A percentile compares a stretch with the other conserved stretches of the same genome.
Evolutionary conservation across 2,797 vertebrate genomes (phyloP).

Genomic region (Leptatherina wallacei): DNA sequence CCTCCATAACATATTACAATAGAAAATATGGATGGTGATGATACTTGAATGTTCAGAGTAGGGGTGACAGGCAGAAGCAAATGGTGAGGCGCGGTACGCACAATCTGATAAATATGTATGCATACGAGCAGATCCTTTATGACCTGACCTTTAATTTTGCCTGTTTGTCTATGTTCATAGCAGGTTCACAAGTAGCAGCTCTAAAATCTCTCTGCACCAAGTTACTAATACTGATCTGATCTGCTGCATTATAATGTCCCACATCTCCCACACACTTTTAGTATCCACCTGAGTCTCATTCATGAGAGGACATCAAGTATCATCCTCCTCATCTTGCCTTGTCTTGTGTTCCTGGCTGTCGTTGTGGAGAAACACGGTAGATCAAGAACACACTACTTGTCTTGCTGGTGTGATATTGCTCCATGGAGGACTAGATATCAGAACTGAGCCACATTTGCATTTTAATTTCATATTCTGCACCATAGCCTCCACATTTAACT

Average conservation of each 20-base stretch:
- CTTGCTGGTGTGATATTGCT: conserved; percentile 61
- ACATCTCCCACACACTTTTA: conserved; percentile 34
- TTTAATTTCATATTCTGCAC: conserved; percentile 74
- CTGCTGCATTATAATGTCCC: conserved; percentile 37
- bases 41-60: conserved; percentile 16
- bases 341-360: conserved; percentile 39
- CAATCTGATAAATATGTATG: conserved; percentile 52
- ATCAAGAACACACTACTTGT: conserved; percentile 68
- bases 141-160: conserved; percentile 57
- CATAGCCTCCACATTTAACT: conserved; percentile 67
- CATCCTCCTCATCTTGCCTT: conserved; percentile 65
- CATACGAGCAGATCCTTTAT: conserved; percentile 36
- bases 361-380: conserved; percentile 40
- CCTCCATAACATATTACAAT: conserved; percentile 49
- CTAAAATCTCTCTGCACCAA: conserved; percentile 31
- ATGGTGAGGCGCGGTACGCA: conserved; percentile 3
- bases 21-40: conserved; percentile 21
- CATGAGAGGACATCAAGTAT: conserved; percentile 71
- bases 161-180: conserved; percentile 53
- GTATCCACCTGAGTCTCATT: conserved; percentile 65
- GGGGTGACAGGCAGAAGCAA: not conserved
- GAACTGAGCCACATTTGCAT: conserved; percentile 79
- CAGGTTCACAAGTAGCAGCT: conserved; percentile 56
- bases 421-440: conserved; percentile 64
- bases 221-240: conserved; percentile 44